Evolutionary conservation across 2,797 vertebrate genomes (phyloP).

Genomic region (Coregonus ussuriensis): DNA sequence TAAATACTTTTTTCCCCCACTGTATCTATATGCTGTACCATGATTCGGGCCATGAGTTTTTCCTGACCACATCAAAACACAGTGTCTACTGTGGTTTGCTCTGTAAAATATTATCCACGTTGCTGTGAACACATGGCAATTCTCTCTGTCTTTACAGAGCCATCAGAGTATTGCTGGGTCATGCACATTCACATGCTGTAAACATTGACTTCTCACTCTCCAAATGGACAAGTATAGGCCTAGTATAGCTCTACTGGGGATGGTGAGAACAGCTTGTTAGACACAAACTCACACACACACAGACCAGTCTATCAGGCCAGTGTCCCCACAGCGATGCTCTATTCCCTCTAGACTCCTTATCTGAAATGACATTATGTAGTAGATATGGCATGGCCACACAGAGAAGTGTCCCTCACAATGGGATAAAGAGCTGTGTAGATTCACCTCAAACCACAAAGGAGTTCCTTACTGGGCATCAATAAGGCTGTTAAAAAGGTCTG

Average conservation of each 20-base stretch:
- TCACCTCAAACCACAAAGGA: neutral
- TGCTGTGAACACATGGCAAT: neutral
- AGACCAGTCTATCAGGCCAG: neutral
- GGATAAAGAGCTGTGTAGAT: neutral
- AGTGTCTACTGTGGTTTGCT: neutral
- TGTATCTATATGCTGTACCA: neutral
- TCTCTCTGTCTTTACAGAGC: neutral
- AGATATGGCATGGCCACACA: neutral
- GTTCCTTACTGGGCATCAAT: no score
- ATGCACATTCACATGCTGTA: conserved; percentile 17
- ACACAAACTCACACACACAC: neutral
- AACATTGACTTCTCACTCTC: conserved; percentile 14
- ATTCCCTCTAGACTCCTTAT: neutral
- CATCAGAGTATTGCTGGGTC: conserved; percentile 13
- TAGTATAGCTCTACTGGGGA: neutral
- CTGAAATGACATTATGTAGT: neutral
- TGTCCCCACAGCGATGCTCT: neutral
- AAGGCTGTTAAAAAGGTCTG: no score
- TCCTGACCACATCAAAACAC: neutral
- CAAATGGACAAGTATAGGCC: neutral
- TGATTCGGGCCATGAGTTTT: neutral
- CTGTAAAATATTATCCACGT: neutral
- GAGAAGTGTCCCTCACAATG: neutral
- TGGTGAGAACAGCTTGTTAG: neutral
- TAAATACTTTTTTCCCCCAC: no score